Base-by-base conservation (phyloP, 2,797 vertebrate species). In the Muraenolepis orangiensis region DNA sequence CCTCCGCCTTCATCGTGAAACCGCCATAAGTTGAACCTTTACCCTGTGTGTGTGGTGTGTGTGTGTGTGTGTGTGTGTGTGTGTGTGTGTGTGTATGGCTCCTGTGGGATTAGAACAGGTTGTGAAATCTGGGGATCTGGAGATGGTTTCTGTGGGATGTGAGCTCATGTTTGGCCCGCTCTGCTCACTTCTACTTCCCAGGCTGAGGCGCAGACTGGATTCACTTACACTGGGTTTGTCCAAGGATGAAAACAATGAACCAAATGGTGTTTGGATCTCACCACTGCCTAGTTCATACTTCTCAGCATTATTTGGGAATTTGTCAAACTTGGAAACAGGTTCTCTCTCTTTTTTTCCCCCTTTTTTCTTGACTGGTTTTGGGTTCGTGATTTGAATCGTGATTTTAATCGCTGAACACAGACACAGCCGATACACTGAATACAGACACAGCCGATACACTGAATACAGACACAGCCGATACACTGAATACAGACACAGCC, bases 101-200 rank as follows among this genome's bases (percentile, higher is more conserved):
- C 67, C 64, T 8, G 0, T 36, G 57, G 3, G 72, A 12, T 12
- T 14, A 32, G 64, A 66, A 23, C 23, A 74, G 38, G n/a, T 75
- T 85, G 78, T 57, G 75, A 81, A 85, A 81, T 32, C 69, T 18
- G 12, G 34, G 36, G 76, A 75, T 64, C 20, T 80, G 74, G 80
- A 78, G 74, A 68, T 76, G 64, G 36, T 30, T 74, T 31, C 23
- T 36, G 32, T 74, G 34, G 77, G 74, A 67, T 67, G 26, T 78
- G 69, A 84, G 66, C 69, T 78, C 20, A 46, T 80, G 66, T 76
- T 80, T 51, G 74, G 75, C 84, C 83, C 68, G 34, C 79, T 40
- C 29, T 74, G 51, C 28, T 23, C 7, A 8, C 61, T 40, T 40
- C 18, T 74, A 26, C 26, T 77, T 3, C 13, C 72, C 38, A 69